These are phyloP conservation scores for Oeneis ivallda DNA, from an alignment of 2,888 invertebrate species.

Conservation along the genomic window DNA sequence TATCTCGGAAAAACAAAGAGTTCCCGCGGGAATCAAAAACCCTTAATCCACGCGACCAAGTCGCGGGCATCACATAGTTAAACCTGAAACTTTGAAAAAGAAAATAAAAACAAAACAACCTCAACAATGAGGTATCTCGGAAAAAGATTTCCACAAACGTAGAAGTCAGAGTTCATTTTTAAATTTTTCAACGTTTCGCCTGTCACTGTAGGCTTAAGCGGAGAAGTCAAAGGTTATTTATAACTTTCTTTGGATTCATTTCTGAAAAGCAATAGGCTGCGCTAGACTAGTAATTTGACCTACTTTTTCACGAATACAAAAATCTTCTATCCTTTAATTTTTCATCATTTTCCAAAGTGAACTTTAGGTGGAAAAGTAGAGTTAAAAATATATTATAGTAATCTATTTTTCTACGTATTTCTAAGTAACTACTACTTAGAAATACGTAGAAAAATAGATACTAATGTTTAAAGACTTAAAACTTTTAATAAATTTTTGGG, in stretches of 20 bases:
- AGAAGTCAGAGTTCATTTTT: slow-evolving; percentile 7
- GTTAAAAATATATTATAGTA: background rate
- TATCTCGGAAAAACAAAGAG: too few species aligned
- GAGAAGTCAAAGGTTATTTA: slow-evolving; percentile 13
- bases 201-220: background rate
- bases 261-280: slow-evolving; percentile 9
- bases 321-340: slow-evolving; percentile 5
- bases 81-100: background rate
- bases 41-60: too few species aligned
- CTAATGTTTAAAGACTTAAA: too few species aligned
- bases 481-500: too few species aligned
- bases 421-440: too few species aligned
- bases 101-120: background rate
- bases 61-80: too few species aligned
- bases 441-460: too few species aligned
- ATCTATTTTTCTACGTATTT: too few species aligned
- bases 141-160: slow-evolving; percentile 6
- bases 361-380: background rate
- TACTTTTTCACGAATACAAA: background rate
- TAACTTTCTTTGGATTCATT: slow-evolving; percentile 12
- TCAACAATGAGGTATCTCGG: slow-evolving; percentile 6
- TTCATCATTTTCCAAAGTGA: background rate
- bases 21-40: too few species aligned
- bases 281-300: slow-evolving; percentile 14
- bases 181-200: slow-evolving; percentile 2